A percentile compares a stretch with the other conserved stretches of the same genome.
Evolutionary conservation across 1,140 invertebrate species (phyloP).

Genomic region (Heliconius eleuchia): DNA sequence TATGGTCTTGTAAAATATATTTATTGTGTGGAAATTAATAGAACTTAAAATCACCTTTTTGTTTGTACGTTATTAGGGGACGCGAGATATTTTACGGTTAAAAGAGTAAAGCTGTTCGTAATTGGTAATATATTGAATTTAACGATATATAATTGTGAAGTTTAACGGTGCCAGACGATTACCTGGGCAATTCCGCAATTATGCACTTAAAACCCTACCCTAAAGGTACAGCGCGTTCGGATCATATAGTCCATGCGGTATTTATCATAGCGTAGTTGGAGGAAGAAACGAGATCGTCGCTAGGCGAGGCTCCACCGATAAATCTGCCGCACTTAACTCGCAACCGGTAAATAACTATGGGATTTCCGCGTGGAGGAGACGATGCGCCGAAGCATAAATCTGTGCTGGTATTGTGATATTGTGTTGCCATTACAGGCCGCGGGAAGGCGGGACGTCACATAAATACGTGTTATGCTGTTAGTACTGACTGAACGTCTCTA

Average conservation of each 20-base stretch:
- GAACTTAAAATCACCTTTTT: not conserved
- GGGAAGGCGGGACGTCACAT: slow-evolving; percentile 68
- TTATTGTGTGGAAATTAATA: not conserved
- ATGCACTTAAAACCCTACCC: slow-evolving; percentile 51
- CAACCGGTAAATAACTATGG: slow-evolving; percentile 81
- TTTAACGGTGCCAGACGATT: slow-evolving; percentile 36
- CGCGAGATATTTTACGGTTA: slow-evolving; percentile 26
- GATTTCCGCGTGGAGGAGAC: slow-evolving; percentile 77
- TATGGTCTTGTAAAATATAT: not conserved
- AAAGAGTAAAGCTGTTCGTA: slow-evolving; percentile 21
- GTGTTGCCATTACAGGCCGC: slow-evolving; percentile 76
- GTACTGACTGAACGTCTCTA: slow-evolving; percentile 41
- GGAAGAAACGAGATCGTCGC: slow-evolving; percentile 73
- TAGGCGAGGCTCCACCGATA: slow-evolving; percentile 66
- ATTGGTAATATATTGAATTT: slow-evolving; percentile 34
- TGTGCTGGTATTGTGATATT: slow-evolving; percentile 80
- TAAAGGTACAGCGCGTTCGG: slow-evolving; percentile 48
- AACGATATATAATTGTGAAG: slow-evolving; percentile 35
- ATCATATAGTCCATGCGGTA: slow-evolving; percentile 47
- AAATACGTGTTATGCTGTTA: slow-evolving; percentile 61
- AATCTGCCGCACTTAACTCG: slow-evolving; percentile 80
- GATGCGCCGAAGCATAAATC: slow-evolving; percentile 78
- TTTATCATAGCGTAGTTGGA: slow-evolving; percentile 63
- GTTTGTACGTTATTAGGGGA: slow-evolving; percentile 8
- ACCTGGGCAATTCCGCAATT: slow-evolving; percentile 48